Conservation (phyloP, 37 sponge, comb jelly and placozoan species). For the Geodia barretti region DNA sequence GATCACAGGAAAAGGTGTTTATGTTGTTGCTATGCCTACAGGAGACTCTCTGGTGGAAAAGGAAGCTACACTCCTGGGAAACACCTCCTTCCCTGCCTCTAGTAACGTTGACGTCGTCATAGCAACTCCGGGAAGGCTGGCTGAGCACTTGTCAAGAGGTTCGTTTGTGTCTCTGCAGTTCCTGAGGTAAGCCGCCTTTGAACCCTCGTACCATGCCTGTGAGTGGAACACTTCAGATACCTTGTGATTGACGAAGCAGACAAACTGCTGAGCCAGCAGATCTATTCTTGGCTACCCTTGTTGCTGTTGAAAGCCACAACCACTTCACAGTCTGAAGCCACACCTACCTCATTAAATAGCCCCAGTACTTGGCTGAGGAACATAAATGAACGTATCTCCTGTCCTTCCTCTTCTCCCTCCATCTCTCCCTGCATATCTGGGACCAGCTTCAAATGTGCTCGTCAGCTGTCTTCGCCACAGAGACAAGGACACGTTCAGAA, state of each 20-base stretch:
- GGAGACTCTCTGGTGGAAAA: neutral
- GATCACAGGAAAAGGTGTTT: too few species aligned
- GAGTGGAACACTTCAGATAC: slow-evolving; percentile 63
- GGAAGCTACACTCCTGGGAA: slow-evolving; percentile 39
- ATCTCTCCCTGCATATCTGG: neutral
- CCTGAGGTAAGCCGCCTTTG: neutral
- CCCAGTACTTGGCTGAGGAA: neutral
- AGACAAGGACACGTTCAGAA: slow-evolving; percentile 65
- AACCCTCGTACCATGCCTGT: neutral
- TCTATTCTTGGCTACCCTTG: slow-evolving; percentile 79
- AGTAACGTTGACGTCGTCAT: slow-evolving; percentile 77
- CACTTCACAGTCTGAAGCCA: neutral
- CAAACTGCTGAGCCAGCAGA: slow-evolving; percentile 75
- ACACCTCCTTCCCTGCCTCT: slow-evolving; percentile 25
- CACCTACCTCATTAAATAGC: neutral
- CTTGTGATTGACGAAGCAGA: slow-evolving; percentile 97
- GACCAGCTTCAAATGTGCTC: neutral
- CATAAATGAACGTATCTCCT: neutral
- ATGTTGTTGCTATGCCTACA: neutral
- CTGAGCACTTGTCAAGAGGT: slow-evolving; percentile 51
- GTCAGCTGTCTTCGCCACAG: neutral
- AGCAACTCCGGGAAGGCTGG: slow-evolving; percentile 90
- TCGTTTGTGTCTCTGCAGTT: neutral
- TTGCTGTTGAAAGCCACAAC: slow-evolving; percentile 24
- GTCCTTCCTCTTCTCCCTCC: neutral